Base-by-base conservation (phyloP, 2,113 vertebrate genomes). In the Indicator maculatus region DNA sequence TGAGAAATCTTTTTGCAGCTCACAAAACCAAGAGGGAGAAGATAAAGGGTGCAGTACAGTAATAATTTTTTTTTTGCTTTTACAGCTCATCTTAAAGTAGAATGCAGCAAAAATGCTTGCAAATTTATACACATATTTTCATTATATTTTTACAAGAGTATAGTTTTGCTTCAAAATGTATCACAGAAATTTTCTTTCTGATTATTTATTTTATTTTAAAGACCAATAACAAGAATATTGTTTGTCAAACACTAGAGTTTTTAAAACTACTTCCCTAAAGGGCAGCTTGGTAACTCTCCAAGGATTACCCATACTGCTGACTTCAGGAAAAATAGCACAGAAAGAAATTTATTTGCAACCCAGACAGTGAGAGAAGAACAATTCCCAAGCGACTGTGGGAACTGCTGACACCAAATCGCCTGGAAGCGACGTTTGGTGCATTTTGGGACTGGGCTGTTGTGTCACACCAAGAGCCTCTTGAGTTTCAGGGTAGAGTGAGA, bases 241-340 rank as follows among this genome's bases (percentile, higher is more conserved):
- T 85, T 91, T 93, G 58, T 58, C 87, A 85, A 76, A 93, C 44
- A 36, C 20, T 78, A 21, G 2, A 5, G 16, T 65, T 76, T 87
- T 86, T 50, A 16, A 82, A 88, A 79, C 77, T 75, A 10, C 38
- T 60, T 86, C 72, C 83, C 73, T 75, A 6, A 81, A 59, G 65
- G 91, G 73, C 88, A 89, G 55, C 61, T 80, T 88, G 74, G 81
- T 87, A 65, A 78, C 70, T 83, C 91, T 91, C 89, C 64, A 44
- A 60, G 84, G 89, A 74, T 92, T 95, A 82, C 81, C 58, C 63
- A 65, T 82, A 59, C 59, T 92, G 95, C 93, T 93, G 89, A 89
- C 84, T 89, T 78, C 9, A 63, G 83, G 19, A 16, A 72, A 53
- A 33, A 39, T 13, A 83, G 33, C 72, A 41, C 58, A 58, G 50